Percentiles rank a stretch among this genome's conserved stretches.
Conservation (phyloP, 23 tunicate species). For the Corella eumyota region DNA sequence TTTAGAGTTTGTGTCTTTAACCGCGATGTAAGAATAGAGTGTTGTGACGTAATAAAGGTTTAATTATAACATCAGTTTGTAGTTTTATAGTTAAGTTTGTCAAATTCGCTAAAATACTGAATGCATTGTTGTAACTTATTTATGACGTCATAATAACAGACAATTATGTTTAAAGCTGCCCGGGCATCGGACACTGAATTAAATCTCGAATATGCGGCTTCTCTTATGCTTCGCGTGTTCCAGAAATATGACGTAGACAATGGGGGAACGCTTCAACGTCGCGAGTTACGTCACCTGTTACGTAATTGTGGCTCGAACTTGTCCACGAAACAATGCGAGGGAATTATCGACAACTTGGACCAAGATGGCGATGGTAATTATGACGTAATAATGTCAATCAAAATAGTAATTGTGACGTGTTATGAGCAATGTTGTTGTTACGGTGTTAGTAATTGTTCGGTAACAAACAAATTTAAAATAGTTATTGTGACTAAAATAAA, state of each 20-base stretch:
- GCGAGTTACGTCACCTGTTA: slow-evolving; percentile 37
- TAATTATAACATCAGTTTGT: too few species aligned
- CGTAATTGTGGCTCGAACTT: slow-evolving; percentile 63
- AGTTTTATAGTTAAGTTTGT: too few species aligned
- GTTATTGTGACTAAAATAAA: background rate
- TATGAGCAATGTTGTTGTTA: too few species aligned
- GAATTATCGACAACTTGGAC: slow-evolving; percentile 52
- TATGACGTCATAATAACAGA: too few species aligned
- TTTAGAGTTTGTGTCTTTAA: too few species aligned
- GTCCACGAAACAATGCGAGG: slow-evolving; percentile 31
- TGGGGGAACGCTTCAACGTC: slow-evolving; percentile 48
- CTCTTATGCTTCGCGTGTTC: slow-evolving; percentile 41
- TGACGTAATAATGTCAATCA: background rate
- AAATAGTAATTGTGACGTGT: too few species aligned
- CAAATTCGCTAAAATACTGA: too few species aligned
- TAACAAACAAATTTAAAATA: background rate
- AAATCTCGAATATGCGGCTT: slow-evolving; percentile 59
- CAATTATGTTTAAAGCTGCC: background rate
- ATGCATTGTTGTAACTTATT: too few species aligned
- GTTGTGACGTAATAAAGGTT: too few species aligned
- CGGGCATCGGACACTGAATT: slow-evolving; percentile 22
- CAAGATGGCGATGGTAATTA: slow-evolving; percentile 56
- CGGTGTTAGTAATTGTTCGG: background rate
- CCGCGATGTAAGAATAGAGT: too few species aligned
- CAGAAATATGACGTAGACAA: slow-evolving; percentile 35